Conservation (phyloP, 2,888 invertebrate genomes). For the Apamea crenata region DNA sequence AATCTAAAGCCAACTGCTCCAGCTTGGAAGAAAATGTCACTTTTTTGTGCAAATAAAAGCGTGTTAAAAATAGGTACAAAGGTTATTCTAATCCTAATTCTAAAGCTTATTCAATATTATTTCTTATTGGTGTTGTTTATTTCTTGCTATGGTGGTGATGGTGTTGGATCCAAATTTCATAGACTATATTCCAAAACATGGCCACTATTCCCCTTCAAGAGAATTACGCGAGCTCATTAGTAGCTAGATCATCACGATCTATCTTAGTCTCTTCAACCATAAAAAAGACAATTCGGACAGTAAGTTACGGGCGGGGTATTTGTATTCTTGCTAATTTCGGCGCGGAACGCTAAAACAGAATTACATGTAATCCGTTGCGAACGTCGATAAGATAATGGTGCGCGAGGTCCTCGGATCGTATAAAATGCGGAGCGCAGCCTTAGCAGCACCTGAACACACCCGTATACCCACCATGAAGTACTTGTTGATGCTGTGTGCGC, state of each 20-base stretch:
- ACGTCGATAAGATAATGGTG: constrained; percentile 39
- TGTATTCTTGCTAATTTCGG: constrained; percentile 3
- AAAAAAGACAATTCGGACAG: not conserved
- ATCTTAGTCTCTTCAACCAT: not conserved
- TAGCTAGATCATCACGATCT: not conserved
- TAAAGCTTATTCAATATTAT: too few relatives aligned
- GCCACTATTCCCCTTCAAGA: not conserved
- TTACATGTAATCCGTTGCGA: constrained; percentile 22
- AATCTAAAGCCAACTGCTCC: too few relatives aligned
- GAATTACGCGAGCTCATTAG: not conserved
- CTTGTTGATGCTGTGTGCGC: constrained; percentile 24
- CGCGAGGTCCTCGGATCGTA: not conserved
- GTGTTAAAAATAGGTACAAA: too few relatives aligned
- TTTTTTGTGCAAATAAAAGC: too few relatives aligned
- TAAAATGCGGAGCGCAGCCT: constrained; percentile 10
- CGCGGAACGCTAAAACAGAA: constrained; percentile 35
- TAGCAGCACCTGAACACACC: constrained; percentile 4
- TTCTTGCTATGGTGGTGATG: too few relatives aligned
- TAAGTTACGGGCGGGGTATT: not conserved
- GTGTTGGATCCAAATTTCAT: not conserved
- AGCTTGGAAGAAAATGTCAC: too few relatives aligned
- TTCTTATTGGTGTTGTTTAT: too few relatives aligned
- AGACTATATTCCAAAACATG: not conserved
- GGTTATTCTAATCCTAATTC: too few relatives aligned
- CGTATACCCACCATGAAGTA: constrained; percentile 46